These are phyloP conservation scores for Pseudachorutes palmiensis DNA, from an alignment of 1,140 invertebrate genomes.

Conservation along the genomic window DNA sequence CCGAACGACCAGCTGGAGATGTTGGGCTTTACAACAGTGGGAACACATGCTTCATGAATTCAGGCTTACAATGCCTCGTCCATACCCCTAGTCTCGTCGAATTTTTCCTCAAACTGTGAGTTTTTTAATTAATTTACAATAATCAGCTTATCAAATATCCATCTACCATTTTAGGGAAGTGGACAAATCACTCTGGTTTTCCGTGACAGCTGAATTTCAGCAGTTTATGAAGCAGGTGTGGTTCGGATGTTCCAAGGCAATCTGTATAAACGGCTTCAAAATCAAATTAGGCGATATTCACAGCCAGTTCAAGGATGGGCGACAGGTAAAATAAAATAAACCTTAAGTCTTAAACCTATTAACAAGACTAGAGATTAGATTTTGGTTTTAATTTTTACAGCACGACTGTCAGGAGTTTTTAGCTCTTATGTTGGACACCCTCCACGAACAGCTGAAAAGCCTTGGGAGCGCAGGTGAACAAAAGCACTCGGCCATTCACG, in stretches of 20 bases:
- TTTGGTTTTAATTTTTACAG: conserved; percentile 43
- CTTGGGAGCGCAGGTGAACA: neutral
- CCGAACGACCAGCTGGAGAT: conserved; percentile 40
- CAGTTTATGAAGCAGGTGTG: conserved; percentile 54
- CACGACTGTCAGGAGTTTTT: conserved; percentile 69
- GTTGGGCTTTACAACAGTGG: conserved; percentile 49
- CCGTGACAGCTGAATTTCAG: conserved; percentile 46
- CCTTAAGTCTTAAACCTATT: too few species aligned
- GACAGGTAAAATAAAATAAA: conserved; percentile 51
- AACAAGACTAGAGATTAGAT: conserved; percentile 9
- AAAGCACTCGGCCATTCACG: neutral
- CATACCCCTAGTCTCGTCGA: conserved; percentile 50
- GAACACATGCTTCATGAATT: conserved; percentile 62
- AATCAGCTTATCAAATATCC: too few species aligned
- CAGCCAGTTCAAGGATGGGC: conserved; percentile 57
- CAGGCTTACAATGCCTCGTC: conserved; percentile 57
- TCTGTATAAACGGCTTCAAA: conserved; percentile 56
- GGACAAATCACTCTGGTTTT: too few species aligned
- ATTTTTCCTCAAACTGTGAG: conserved; percentile 48
- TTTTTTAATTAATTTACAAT: conserved; percentile 36
- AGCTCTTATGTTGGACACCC: conserved; percentile 56
- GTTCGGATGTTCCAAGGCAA: conserved; percentile 52
- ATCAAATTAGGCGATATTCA: conserved; percentile 53
- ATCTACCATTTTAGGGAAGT: too few species aligned
- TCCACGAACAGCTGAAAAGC: conserved; percentile 59